phyloP scores from a whole-genome alignment of 2,113 vertebrate species.

The Microtus pennsylvanicus region DNA sequence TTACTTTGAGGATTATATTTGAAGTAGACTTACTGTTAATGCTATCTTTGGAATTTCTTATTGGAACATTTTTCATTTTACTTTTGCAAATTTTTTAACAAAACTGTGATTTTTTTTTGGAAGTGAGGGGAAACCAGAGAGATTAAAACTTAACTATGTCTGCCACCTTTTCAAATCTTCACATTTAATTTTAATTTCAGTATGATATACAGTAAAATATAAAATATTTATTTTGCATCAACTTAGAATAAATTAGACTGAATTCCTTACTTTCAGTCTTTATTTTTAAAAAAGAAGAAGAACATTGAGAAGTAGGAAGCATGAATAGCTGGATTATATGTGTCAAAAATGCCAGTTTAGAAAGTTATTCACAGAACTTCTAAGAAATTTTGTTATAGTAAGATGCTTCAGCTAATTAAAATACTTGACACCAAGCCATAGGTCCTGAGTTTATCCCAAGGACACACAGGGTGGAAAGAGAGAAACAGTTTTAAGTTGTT shows the following conservation, averaged over 20 bases:
- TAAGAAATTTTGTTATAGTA: neutral
- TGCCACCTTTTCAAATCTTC: neutral
- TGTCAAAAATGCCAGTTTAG: neutral
- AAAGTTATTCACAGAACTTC: neutral
- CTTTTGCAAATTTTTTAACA: neutral
- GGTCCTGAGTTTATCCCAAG: neutral
- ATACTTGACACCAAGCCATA: neutral
- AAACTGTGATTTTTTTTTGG: neutral
- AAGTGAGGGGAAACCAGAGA: neutral
- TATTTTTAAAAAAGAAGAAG: neutral
- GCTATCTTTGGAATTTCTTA: neutral
- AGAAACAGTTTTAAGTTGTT: neutral
- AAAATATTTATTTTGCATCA: neutral
- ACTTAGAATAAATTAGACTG: neutral
- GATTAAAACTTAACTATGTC: neutral
- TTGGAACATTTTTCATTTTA: neutral
- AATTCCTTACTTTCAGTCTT: neutral
- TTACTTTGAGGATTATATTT: neutral
- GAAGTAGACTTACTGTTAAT: neutral
- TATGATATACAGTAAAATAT: neutral
- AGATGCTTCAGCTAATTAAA: neutral
- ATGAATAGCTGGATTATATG: neutral
- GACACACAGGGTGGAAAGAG: neutral
- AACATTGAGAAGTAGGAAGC: neutral
- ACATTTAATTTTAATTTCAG: slow-evolving; percentile 21